Evolutionary conservation across 2,113 vertebrate genomes (phyloP).

Genomic region (Trichechus manatus): DNA sequence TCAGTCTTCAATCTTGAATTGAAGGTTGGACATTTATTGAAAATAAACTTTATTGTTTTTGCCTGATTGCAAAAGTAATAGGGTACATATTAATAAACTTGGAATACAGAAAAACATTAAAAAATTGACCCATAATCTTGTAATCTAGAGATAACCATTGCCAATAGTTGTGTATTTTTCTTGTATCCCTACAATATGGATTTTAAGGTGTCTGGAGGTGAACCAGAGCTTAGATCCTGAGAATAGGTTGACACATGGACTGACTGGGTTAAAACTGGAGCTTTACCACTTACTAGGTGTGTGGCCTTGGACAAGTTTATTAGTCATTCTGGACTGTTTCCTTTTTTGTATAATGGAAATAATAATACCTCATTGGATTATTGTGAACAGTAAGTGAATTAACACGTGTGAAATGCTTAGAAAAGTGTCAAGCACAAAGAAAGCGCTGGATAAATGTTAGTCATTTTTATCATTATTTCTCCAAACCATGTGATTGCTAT

Average conservation of each 20-base stretch:
- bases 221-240: neutral
- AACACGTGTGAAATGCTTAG: neutral
- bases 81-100: neutral
- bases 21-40: neutral
- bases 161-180: neutral
- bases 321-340: neutral
- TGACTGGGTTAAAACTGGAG: neutral
- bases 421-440: neutral
- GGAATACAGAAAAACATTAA: neutral
- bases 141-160: neutral
- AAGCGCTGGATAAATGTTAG: neutral
- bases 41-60: slow-evolving; percentile 7
- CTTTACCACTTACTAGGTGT: neutral
- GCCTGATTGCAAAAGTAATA: neutral
- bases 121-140: neutral
- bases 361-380: neutral
- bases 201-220: neutral
- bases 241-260: neutral
- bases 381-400: neutral
- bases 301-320: neutral
- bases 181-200: neutral
- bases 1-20: slow-evolving; percentile 1
- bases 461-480: neutral
- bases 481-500: neutral
- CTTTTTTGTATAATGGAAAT: neutral